A percentile compares a stretch with the other conserved stretches of the same genome.
Conservation (phyloP, 2,888 invertebrate genomes). For the Drosophila emarginata region DNA sequence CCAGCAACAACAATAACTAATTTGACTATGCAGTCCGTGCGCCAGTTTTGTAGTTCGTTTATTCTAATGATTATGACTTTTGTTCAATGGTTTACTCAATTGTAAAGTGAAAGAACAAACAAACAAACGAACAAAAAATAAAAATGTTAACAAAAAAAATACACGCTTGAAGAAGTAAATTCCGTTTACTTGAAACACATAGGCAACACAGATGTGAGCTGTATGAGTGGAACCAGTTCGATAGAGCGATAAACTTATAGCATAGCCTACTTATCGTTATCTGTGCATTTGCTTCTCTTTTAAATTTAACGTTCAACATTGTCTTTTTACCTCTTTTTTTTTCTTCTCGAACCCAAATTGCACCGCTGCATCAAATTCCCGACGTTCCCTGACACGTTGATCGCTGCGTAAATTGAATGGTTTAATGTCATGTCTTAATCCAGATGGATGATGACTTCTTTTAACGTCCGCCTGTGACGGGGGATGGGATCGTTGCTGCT, state of each 20-base stretch:
- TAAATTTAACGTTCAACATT: slow-evolving; percentile 20
- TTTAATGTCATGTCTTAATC: slow-evolving; percentile 45
- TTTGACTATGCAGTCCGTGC: slow-evolving; percentile 24
- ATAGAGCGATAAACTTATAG: neutral
- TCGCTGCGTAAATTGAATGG: slow-evolving; percentile 79
- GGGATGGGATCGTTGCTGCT: slow-evolving; percentile 10
- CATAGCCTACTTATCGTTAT: neutral
- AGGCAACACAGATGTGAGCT: slow-evolving; percentile 3
- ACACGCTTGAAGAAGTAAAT: slow-evolving; percentile 8
- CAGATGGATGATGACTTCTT: neutral
- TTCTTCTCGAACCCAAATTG: slow-evolving; percentile 66
- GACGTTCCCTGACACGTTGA: slow-evolving; percentile 76
- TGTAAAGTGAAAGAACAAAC: neutral
- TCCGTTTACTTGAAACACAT: slow-evolving; percentile 7
- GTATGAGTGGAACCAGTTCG: slow-evolving; percentile 7
- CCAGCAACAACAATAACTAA: slow-evolving; percentile 56
- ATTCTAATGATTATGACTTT: slow-evolving; percentile 3
- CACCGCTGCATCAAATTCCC: slow-evolving; percentile 71
- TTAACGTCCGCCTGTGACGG: neutral
- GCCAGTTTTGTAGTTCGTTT: slow-evolving; percentile 12
- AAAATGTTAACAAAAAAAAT: slow-evolving; percentile 5
- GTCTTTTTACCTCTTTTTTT: slow-evolving; percentile 75
- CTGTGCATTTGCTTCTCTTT: slow-evolving; percentile 8
- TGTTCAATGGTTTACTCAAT: neutral
- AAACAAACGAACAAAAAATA: slow-evolving; percentile 3